phyloP scores from a whole-genome alignment of 2,797 vertebrate species.

The Lithobates pipiens region DNA sequence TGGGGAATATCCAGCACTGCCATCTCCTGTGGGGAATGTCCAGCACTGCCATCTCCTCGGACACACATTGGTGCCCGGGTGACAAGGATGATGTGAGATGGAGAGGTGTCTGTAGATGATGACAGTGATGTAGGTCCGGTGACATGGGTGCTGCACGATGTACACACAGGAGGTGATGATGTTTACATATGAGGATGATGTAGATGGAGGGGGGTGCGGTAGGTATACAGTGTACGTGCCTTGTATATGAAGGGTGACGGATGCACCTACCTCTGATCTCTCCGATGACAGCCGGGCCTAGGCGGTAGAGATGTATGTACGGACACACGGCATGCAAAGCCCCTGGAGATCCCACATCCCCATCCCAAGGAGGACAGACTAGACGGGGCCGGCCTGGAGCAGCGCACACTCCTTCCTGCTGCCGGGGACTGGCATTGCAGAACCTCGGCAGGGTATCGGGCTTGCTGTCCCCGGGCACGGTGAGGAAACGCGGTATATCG shows the following conservation, averaged over 20 bases:
- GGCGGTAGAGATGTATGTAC: conserved; percentile 4
- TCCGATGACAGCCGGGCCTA: conserved; percentile 43
- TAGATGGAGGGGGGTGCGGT: background rate
- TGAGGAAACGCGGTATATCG: conserved; percentile 7
- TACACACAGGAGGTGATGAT: background rate
- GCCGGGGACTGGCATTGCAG: conserved; percentile 2
- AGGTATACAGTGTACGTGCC: background rate
- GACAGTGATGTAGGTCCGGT: background rate
- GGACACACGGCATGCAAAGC: conserved; percentile 12
- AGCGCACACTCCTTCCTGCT: background rate
- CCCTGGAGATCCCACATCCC: conserved; percentile 14
- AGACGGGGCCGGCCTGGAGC: conserved; percentile 4
- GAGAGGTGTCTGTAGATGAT: too few species aligned
- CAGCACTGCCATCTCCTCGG: too few species aligned
- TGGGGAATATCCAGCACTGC: too few species aligned
- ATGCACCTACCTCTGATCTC: conserved; percentile 47
- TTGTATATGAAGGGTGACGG: background rate
- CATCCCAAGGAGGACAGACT: background rate
- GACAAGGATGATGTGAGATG: too few species aligned
- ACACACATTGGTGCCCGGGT: too few species aligned
- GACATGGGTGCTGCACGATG: conserved; percentile 9
- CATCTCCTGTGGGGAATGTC: too few species aligned
- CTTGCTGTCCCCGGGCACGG: background rate
- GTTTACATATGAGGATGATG: background rate
- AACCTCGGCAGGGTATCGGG: background rate